Evolutionary conservation across 2,888 invertebrate species (phyloP), one percentile per base, ranked within the genome.

Genomic region (Drosophila multiciliata): DNA sequence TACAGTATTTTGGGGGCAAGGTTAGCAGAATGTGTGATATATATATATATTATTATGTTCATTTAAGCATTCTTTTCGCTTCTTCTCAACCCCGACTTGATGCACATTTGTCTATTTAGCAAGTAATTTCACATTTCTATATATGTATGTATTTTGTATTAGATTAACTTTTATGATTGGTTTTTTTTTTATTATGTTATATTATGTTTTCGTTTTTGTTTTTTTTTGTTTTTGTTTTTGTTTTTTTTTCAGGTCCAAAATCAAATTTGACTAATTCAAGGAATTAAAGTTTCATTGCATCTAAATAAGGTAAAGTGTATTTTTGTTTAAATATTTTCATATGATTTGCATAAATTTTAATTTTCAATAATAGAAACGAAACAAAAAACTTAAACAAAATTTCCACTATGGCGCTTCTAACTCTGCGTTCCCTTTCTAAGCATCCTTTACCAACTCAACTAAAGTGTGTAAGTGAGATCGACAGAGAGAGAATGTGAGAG

Each of bases 201-300:
- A 26, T 69, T 64, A 66, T 66, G 23, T 60, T 50, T 52, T 48
- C 66, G 29, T 53, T 62, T 57, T 57, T 12, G 48, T 33, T 42
- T 52, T 62, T 1, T 23, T 45, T 8, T 52, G 36, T 38, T 73
- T 67, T 68, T 64, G 68, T 71, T 82, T 73, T 73, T 42, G 48
- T 59, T 75, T 76, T 78, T 78, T 78, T 61, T 76, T 91, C 91
- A 91, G 91, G 91, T 91, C 91, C 91, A 91, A 91, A 91, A 91
- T 84, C 75, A 91, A 91, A 91, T 91, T 91, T 91, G 81, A 89
- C 91, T 91, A 91, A 91, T 87, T 87, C 79, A 90, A 91, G 91
- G 91, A 91, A 91, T 91, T 89, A 88, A 91, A 87, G 91, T 91
- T 91, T 79, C 91, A 88, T 91, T 84, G 89, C 85, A 79, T 87